Percentiles rank a stretch among this genome's conserved stretches.
phyloP scores from a whole-genome alignment of 2,888 invertebrate species.

The Noctuana brunneofusca region DNA sequence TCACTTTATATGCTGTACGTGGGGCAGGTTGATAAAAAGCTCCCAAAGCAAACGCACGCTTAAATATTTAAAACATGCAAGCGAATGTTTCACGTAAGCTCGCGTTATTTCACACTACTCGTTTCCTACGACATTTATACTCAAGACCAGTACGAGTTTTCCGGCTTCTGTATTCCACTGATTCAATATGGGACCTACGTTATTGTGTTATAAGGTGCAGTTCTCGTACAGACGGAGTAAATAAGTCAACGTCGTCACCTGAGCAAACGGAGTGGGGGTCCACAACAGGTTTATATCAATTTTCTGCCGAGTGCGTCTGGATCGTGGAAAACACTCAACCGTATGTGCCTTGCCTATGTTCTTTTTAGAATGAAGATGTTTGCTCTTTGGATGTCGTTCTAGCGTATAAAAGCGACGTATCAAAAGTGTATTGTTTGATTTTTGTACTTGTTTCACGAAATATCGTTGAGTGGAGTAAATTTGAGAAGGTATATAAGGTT shows the following conservation, averaged over 20 bases:
- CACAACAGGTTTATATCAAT: conserved; percentile 80
- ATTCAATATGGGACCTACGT: conserved; percentile 46
- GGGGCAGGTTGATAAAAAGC: conserved; percentile 31
- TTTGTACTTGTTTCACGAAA: neutral
- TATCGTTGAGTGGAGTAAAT: neutral
- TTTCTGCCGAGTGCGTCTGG: conserved; percentile 78
- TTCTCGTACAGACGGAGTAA: conserved; percentile 49
- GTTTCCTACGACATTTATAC: conserved; percentile 69
- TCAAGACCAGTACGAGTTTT: conserved; percentile 60
- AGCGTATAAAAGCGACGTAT: conserved; percentile 14
- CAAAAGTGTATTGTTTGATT: conserved; percentile 24
- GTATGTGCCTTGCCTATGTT: conserved; percentile 53
- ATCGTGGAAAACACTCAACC: conserved; percentile 71
- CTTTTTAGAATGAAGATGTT: conserved; percentile 48
- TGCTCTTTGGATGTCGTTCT: conserved; percentile 40
- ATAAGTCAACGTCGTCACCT: conserved; percentile 73
- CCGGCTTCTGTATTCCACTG: conserved; percentile 57
- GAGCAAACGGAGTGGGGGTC: conserved; percentile 65
- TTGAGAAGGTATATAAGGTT: neutral
- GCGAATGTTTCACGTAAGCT: conserved; percentile 48
- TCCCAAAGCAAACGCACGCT: conserved; percentile 47
- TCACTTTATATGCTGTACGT: conserved; percentile 21
- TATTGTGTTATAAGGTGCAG: conserved; percentile 46
- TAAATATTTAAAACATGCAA: conserved; percentile 61
- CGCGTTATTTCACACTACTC: conserved; percentile 62